Evolutionary conservation across 2,888 invertebrate species (phyloP).

Genomic region (Acanthosepion lycidas): DNA sequence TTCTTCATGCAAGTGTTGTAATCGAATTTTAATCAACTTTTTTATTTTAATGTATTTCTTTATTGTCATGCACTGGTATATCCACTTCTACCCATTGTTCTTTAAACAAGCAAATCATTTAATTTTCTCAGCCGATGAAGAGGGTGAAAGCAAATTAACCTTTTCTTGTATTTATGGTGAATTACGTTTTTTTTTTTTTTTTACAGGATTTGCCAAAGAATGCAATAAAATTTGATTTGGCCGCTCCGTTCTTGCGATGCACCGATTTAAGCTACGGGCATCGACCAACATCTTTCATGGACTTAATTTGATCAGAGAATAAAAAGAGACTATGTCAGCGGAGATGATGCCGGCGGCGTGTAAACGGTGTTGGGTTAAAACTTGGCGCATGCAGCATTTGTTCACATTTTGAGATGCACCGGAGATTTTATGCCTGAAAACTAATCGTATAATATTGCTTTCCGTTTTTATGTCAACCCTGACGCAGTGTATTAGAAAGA

Average conservation of each 20-base stretch:
- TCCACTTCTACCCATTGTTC: background rate
- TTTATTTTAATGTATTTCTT: background rate
- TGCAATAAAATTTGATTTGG: slow-evolving; percentile 2
- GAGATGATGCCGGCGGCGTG: too few relatives aligned
- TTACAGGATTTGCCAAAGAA: background rate
- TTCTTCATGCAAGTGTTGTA: background rate
- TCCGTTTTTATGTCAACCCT: too few relatives aligned
- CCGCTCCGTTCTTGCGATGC: too few relatives aligned
- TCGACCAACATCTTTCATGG: background rate
- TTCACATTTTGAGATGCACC: too few relatives aligned
- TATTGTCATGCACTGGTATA: background rate
- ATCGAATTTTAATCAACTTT: background rate
- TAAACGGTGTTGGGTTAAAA: too few relatives aligned
- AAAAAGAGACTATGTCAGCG: too few relatives aligned
- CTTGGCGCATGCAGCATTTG: too few relatives aligned
- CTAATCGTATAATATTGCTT: too few relatives aligned
- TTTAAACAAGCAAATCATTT: background rate
- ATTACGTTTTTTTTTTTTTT: background rate
- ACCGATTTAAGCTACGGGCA: background rate
- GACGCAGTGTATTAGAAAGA: too few relatives aligned
- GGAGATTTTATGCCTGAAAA: too few relatives aligned
- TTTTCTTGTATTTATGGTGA: background rate
- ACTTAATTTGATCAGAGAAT: background rate
- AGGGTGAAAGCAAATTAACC: background rate
- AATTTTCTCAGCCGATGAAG: slow-evolving; percentile 17